Evolutionary conservation across 2,888 invertebrate genomes (phyloP).

Genomic region (Campoletis raptor): DNA sequence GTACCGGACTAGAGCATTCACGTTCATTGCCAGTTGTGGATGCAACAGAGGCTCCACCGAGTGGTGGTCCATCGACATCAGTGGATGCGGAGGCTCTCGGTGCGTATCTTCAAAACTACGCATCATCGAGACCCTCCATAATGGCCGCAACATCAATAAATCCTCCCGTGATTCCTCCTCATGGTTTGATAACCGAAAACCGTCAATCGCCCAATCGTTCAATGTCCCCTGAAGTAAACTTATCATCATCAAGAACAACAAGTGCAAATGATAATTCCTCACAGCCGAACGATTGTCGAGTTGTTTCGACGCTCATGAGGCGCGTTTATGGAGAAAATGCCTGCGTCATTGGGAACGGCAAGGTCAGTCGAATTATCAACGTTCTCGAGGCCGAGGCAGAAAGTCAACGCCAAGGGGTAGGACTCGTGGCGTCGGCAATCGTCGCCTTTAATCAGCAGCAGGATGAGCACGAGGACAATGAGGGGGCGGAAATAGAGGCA

Average conservation of each 20-base stretch:
- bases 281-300: constrained; percentile 78
- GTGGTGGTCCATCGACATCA: constrained; percentile 67
- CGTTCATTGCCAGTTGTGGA: constrained; percentile 70
- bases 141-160: constrained; percentile 15
- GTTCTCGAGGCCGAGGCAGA: constrained; percentile 27
- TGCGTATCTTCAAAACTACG: constrained; percentile 78
- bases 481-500: background rate
- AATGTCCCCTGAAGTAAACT: background rate
- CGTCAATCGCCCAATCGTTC: constrained; percentile 21
- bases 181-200: constrained; percentile 22
- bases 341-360: constrained; percentile 60
- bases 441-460: constrained; percentile 26
- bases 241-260: background rate
- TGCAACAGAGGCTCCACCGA: constrained; percentile 9
- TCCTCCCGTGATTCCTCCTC: constrained; percentile 36
- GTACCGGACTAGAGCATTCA: constrained; percentile 71
- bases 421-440: constrained; percentile 18
- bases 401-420: constrained; percentile 32
- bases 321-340: constrained; percentile 72
- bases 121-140: constrained; percentile 42
- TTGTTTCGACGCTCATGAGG: constrained; percentile 78
- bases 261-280: constrained; percentile 67
- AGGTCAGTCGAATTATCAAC: constrained; percentile 35
- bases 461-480: background rate
- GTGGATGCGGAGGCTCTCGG: constrained; percentile 77